A percentile compares a stretch with the other conserved stretches of the same genome.
These are phyloP conservation scores for Falco novaeseelandiae DNA, from an alignment of 2,797 vertebrate genomes.

Conservation along the genomic window DNA sequence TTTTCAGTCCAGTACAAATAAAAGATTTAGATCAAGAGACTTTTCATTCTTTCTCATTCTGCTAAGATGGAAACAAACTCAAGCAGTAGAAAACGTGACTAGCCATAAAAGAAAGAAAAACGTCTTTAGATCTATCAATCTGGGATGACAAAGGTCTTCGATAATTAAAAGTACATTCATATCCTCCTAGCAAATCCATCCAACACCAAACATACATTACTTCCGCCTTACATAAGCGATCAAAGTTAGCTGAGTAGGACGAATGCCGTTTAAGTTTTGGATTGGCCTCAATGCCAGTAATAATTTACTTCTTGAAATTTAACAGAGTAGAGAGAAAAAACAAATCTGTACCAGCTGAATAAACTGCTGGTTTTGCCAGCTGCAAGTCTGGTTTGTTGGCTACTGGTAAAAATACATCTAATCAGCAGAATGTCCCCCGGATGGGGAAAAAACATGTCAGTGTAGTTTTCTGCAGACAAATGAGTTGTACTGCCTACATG, in stretches of 20 bases:
- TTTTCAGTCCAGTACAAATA: conserved; percentile 61
- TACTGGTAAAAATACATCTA: not conserved
- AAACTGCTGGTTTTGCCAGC: not conserved
- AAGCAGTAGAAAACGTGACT: not conserved
- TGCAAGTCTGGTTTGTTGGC: not conserved
- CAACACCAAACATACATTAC: not conserved
- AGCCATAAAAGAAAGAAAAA: not conserved
- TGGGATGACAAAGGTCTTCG: not conserved
- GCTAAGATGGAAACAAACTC: not conserved
- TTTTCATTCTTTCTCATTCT: conserved; percentile 44
- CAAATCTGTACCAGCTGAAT: not conserved
- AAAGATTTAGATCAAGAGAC: conserved; percentile 62
- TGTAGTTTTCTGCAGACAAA: not conserved
- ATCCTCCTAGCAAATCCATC: not conserved
- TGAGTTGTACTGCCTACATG: not conserved
- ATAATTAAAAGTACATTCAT: not conserved
- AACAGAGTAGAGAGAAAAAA: not conserved
- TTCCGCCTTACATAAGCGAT: not conserved
- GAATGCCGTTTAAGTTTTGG: not conserved
- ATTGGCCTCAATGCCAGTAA: not conserved
- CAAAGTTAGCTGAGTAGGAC: not conserved
- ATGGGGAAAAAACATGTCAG: not conserved
- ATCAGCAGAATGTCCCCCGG: not conserved
- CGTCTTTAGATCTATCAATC: not conserved
- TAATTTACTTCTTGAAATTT: not conserved